Percentiles rank a stretch among this genome's conserved stretches.
Conservation (phyloP, 2,888 invertebrate species). For the Drosophila flavopinicola region DNA sequence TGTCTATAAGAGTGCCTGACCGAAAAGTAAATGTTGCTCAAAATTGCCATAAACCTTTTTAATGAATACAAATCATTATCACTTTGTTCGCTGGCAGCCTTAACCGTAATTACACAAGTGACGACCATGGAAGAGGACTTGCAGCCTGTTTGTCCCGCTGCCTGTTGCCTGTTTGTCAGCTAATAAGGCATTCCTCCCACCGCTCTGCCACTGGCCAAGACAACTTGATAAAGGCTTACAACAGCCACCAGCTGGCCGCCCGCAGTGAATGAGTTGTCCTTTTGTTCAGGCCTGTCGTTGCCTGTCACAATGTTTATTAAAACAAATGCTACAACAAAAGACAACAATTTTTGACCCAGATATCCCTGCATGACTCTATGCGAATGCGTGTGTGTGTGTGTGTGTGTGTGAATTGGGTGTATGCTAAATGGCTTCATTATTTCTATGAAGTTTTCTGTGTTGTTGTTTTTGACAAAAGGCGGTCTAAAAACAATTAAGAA, state of each 20-base stretch:
- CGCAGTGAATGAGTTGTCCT: conserved; percentile 42
- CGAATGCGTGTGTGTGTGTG: conserved; percentile 15
- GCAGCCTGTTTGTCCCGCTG: conserved; percentile 7
- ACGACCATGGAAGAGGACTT: conserved; percentile 29
- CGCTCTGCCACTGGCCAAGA: conserved; percentile 35
- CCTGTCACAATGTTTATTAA: conserved; percentile 79
- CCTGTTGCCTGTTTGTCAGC: conserved; percentile 56
- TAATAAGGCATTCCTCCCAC: conserved; percentile 71
- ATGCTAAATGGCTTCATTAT: conserved; percentile 69
- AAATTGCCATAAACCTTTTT: conserved; percentile 79
- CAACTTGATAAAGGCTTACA: conserved; percentile 72
- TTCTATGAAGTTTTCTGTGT: conserved; percentile 67
- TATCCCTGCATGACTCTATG: conserved; percentile 25
- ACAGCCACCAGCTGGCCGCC: conserved; percentile 15
- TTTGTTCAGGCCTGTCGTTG: conserved; percentile 54
- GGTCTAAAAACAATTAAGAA: conserved; percentile 63
- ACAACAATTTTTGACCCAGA: conserved; percentile 70
- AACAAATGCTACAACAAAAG: conserved; percentile 75
- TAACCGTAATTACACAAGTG: conserved; percentile 71
- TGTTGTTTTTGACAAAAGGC: conserved; percentile 47
- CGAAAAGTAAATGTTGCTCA: conserved; percentile 67
- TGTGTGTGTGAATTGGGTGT: conserved; percentile 35
- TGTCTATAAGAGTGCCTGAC: conserved; percentile 23
- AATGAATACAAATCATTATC: conserved; percentile 81
- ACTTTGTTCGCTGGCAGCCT: conserved; percentile 69